Evolutionary conservation across 2,113 vertebrate species (phyloP), one percentile per base, ranked within the genome.

Genomic region (Hydrolagus affinis): DNA sequence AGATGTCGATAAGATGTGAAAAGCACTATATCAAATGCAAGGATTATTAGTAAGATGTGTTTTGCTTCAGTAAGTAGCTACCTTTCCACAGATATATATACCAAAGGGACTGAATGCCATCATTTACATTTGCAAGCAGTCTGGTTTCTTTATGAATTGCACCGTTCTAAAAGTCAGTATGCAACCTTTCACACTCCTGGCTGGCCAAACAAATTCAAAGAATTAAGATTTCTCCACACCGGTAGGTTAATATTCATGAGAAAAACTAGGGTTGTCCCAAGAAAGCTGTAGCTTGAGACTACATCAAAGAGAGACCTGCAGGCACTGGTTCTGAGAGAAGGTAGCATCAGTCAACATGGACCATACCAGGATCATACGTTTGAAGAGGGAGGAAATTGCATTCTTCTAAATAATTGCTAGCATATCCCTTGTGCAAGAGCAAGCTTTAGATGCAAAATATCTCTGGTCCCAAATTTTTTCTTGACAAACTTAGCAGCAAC

Each of bases 81-180:
- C 23, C 30, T 83, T 21, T 25, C 62, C 19, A 8, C 19, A 64
- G 23, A 8, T 21, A 9, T 17, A 66, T 17, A 66, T 66, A 14
- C 25, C 25, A 28, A 64, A 19, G 19, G 60, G 17, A n/a, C 60
- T 66, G 11, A 83, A 66, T 83, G 78, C 23, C 60, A 83, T 1
- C 15, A 30, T 30, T 56, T 75, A 75, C 56, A 83, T 32, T 66
- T 30, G 6, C 62, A 66, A 10, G 17, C 60, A 80, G 23, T 28
- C 7, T 30, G 62, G n/a, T 14, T 66, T 83, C 30, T 6, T 9
- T 66, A 28, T 19, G 12, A 28, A 62, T 30, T 6, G 25, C 3
- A 10, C 25, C 60, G 30, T 66, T 83, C 60, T 28, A 83, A 83
- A 83, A 83, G 78, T 30, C 78, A 83, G 15, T 66, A 25, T 11